Percentiles rank a stretch among this genome's conserved stretches.
phyloP scores from a whole-genome alignment of 2,797 vertebrate genomes.

The Adrianichthys oophorus region DNA sequence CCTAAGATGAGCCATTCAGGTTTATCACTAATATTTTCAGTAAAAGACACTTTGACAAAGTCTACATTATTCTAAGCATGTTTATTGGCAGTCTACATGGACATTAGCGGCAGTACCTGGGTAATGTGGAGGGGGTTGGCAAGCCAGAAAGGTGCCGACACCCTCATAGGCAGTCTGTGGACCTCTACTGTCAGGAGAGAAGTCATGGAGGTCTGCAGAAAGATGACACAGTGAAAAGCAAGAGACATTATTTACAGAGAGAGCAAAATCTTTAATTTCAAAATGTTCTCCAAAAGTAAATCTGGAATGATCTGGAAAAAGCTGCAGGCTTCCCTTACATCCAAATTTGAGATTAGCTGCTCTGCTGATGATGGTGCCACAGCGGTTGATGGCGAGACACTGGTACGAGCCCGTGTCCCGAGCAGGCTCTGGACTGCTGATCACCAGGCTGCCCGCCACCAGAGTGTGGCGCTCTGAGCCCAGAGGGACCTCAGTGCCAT shows the following conservation, averaged over 20 bases:
- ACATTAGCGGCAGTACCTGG: slow-evolving; percentile 78
- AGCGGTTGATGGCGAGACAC: slow-evolving; percentile 89
- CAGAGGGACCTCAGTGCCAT: slow-evolving; percentile 87
- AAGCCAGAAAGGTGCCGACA: slow-evolving; percentile 86
- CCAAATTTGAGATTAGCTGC: slow-evolving; percentile 92
- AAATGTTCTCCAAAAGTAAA: neutral
- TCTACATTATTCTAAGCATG: no score
- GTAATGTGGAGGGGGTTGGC: slow-evolving; percentile 92
- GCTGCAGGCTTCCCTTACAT: slow-evolving; percentile 80
- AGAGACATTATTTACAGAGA: neutral
- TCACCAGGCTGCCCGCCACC: slow-evolving; percentile 91
- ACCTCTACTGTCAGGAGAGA: slow-evolving; percentile 87
- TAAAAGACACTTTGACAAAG: no score
- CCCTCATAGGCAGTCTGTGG: slow-evolving; percentile 88
- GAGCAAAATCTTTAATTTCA: no score
- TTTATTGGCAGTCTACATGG: no score
- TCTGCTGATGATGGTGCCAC: slow-evolving; percentile 90
- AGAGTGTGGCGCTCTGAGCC: slow-evolving; percentile 84
- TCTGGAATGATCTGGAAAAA: neutral
- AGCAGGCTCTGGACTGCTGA: slow-evolving; percentile 81
- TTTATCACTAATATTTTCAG: no score
- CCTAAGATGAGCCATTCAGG: no score
- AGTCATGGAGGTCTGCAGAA: slow-evolving; percentile 89
- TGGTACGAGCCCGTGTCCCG: slow-evolving; percentile 92
- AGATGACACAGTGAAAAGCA: slow-evolving; percentile 1